Base-by-base conservation (phyloP, 2,797 vertebrate genomes). In the Gallinago solitaria region DNA sequence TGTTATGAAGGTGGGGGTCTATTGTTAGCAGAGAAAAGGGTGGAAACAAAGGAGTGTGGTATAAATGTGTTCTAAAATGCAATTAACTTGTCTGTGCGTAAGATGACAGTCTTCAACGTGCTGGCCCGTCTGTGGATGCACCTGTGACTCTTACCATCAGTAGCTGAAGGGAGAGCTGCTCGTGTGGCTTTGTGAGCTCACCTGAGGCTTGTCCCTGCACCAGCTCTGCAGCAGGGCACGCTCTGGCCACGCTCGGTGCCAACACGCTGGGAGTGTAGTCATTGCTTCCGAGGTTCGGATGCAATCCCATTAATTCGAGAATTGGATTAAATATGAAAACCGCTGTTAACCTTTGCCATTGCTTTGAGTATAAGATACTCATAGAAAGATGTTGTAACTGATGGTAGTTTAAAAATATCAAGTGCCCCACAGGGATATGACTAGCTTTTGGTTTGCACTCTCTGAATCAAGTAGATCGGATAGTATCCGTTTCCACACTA, bases 241-340 rank as follows among this genome's bases (percentile, higher is more conserved):
- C 80, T 8, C 2, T 11, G 12, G 19, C 41, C 5, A 0, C 8
- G 41, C 32, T 67, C 0, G 0, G 27, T 67, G 47, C 75, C 64
- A 43, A 1, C 68, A 9, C 5, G 4, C 23, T 41, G 61, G 28
- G 30, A 70, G 11, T 1, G 3, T 6, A 18, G 28, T 53, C 30
- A 9, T 8, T 87, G 50, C 83, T 78, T 53, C 69, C 45, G 61
- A 65, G 50, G 32, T 32, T 88, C 0, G 0, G 18, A 41, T 87
- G 13, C 33, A 59, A 24, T 32, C 13, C n/a, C 11, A 23, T 90
- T 76, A 83, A 74, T 76, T 94, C 41, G 71, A 69, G 54, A 82
- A 39, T 8, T 81, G 32, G 57, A 73, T 87, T 79, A 61, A 89
- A 61, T 61, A 37, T 63, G n/a, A 82, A 92, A 89, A 79, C 50